Base-by-base conservation (phyloP, 2,888 invertebrate species). In the Molanna angustata region DNA sequence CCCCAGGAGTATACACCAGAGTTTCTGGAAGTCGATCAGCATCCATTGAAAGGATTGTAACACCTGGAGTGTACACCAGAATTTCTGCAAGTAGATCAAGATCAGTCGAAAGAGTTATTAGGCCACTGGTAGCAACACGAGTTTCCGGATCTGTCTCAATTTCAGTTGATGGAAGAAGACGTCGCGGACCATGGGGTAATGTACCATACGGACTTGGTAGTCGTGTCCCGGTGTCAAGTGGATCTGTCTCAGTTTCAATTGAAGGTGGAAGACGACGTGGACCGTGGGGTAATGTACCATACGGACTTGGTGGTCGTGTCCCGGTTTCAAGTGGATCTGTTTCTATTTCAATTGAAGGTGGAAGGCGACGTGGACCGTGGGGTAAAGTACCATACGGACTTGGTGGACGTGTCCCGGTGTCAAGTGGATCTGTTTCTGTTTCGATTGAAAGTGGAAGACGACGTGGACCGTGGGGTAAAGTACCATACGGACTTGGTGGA, bases 101-200 rank as follows among this genome's bases (percentile, higher is more conserved):
- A 11, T 32, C 32, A 7, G 16, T 31, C 4, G 31, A 31, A 21
- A n/a, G 32, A 6, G 3, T 16, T 27, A 31, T 37, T 19, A 18
- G 50, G 20, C 19, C 42, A n/a, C n/a, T 41, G 11, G 17, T 13
- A 9, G 21, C 7, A 2, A 7, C 35, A 3, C 4, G 21, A 3
- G 19, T 14, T 4, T 35, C 37, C 2, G 46, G 18, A 22, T 17
- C 22, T 6, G 18, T 16, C 7, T 52, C 52, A 3, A 19, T 37
- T 2, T 52, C 52, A 1, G 39, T 46, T 27, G 52, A 52, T 40
- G 40, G 40, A 21, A 21, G 46, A n/a, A 20, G 13, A 16, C 19
- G 32, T 16, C 9, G 16, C 11, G 21, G 42, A 32, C 41, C 49
- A 18, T 41, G 13, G 3, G 31, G 47, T 22, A 11, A 19, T 16